A percentile compares a stretch with the other conserved stretches of the same genome.
Conservation (phyloP, 2,797 vertebrate species). For the Psittacula derbiana region DNA sequence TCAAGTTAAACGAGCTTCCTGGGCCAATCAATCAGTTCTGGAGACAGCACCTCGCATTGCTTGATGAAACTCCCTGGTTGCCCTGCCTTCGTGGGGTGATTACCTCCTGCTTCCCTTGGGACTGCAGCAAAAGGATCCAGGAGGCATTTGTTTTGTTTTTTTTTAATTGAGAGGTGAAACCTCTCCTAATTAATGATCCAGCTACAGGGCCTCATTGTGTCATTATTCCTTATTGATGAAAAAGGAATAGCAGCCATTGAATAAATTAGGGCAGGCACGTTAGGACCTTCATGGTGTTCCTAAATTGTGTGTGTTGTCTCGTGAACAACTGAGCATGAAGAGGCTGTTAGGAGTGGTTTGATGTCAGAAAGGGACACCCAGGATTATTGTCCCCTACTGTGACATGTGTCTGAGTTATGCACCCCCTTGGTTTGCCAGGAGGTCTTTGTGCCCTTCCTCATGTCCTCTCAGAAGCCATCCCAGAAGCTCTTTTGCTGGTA, state of each 20-base stretch:
- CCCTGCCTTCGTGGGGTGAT: not conserved
- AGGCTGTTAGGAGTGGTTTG: not conserved
- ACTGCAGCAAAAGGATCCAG: conserved; percentile 2
- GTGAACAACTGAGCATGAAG: not conserved
- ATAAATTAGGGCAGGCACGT: not conserved
- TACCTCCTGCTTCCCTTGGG: not conserved
- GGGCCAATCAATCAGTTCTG: conserved; percentile 23
- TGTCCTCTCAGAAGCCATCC: not conserved
- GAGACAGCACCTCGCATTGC: not conserved
- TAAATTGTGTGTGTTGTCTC: not conserved
- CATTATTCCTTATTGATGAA: conserved; percentile 39
- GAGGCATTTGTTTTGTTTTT: conserved; percentile 29
- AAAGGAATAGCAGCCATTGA: not conserved
- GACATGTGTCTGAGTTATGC: not conserved
- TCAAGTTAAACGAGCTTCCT: conserved; percentile 17
- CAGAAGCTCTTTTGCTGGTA: not conserved
- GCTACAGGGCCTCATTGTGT: not conserved
- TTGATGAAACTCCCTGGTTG: not conserved
- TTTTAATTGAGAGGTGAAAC: conserved; percentile 49
- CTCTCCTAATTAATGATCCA: conserved; percentile 46
- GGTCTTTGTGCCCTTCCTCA: not conserved
- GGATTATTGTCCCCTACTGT: not conserved
- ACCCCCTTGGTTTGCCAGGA: not conserved
- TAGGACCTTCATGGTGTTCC: not conserved
- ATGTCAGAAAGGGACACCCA: not conserved